These are phyloP conservation scores for Yponomeuta evonymella DNA, from an alignment of 2,888 invertebrate species.

Conservation along the genomic window DNA sequence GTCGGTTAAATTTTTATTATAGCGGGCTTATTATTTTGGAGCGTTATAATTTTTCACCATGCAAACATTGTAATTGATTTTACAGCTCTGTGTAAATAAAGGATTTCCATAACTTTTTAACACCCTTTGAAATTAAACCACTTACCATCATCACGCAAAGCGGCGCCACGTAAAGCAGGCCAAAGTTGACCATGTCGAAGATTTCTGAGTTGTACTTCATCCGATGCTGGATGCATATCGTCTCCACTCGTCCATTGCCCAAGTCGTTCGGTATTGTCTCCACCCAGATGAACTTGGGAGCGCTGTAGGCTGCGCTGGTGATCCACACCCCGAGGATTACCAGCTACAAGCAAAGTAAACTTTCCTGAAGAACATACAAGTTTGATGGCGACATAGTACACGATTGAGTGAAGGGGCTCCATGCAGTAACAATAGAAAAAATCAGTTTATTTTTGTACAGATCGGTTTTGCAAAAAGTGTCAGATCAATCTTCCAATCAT, in stretches of 20 bases:
- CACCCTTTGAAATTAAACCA: constrained; percentile 20
- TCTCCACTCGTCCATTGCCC: constrained; percentile 76
- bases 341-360: constrained; percentile 65
- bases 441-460: no score
- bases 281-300: constrained; percentile 89
- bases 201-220: constrained; percentile 86
- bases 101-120: no score
- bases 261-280: constrained; percentile 82
- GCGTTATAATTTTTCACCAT: no score
- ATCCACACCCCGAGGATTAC: constrained; percentile 89
- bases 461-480: no score
- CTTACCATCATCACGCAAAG: constrained; percentile 86
- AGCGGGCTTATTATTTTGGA: no score
- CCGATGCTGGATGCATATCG: constrained; percentile 84
- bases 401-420: no score
- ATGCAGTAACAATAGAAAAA: no score
- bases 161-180: constrained; percentile 88
- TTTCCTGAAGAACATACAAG: background rate
- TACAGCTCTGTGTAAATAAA: no score
- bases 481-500: no score
- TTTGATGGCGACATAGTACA: no score
- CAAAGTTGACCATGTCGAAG: constrained; percentile 88
- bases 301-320: constrained; percentile 87
- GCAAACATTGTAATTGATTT: no score
- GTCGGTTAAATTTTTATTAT: no score